Conservation (phyloP, 2,113 vertebrate genomes). For the Centrocercus urophasianus region DNA sequence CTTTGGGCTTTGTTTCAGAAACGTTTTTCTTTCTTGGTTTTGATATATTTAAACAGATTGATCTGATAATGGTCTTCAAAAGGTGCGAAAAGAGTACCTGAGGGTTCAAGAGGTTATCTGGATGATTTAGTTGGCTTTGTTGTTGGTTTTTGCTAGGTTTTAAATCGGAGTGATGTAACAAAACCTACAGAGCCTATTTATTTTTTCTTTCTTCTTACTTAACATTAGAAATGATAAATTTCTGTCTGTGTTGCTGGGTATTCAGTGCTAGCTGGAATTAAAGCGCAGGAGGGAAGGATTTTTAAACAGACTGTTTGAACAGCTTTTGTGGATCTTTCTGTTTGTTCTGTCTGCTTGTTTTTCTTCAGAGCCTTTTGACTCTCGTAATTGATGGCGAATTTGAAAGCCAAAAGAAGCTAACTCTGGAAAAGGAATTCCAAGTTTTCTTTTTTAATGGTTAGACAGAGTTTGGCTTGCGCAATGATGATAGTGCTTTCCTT, state of each 20-base stretch:
- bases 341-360: slow-evolving; percentile 70
- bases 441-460: neutral
- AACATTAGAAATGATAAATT: slow-evolving; percentile 42
- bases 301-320: slow-evolving; percentile 64
- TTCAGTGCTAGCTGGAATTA: slow-evolving; percentile 49
- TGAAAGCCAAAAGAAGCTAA: slow-evolving; percentile 56
- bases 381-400: slow-evolving; percentile 58
- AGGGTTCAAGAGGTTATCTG: slow-evolving; percentile 25
- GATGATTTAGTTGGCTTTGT: slow-evolving; percentile 25
- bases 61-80: slow-evolving; percentile 45
- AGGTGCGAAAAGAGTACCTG: slow-evolving; percentile 9
- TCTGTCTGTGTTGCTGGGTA: slow-evolving; percentile 30
- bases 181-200: slow-evolving; percentile 49
- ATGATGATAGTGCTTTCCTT: neutral
- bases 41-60: neutral
- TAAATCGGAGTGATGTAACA: slow-evolving; percentile 25
- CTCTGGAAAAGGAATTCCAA: slow-evolving; percentile 27
- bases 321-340: slow-evolving; percentile 54
- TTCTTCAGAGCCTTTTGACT: slow-evolving; percentile 52
- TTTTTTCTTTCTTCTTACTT: slow-evolving; percentile 42
- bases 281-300: slow-evolving; percentile 46
- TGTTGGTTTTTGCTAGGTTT: neutral
- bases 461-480: neutral
- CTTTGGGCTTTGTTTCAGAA: neutral
- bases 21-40: neutral